phyloP scores from a whole-genome alignment of 2,888 invertebrate species.

The Lepetodrilus schrolli region DNA sequence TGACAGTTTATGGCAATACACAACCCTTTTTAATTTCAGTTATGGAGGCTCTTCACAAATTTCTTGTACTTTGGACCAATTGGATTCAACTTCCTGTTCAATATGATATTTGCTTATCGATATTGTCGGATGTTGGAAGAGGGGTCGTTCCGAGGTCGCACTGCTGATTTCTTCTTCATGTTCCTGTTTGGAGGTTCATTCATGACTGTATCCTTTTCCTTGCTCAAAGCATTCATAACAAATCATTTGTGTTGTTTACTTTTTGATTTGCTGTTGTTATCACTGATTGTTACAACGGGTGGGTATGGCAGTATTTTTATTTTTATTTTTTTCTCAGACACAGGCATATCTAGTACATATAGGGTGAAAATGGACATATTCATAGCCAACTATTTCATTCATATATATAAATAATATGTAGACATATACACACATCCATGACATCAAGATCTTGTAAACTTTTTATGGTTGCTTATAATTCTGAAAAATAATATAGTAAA shows the following conservation, averaged over 20 bases:
- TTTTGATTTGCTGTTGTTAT: no score
- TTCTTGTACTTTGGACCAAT: constrained; percentile 98
- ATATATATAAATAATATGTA: no score
- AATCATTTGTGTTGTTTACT: no score
- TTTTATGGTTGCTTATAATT: no score
- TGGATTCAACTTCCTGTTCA: constrained; percentile 99
- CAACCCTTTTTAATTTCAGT: constrained; percentile 77
- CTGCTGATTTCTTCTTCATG: constrained; percentile 99
- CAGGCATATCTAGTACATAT: no score
- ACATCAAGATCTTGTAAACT: no score
- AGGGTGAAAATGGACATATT: no score
- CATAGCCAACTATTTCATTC: no score
- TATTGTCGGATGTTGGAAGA: constrained; percentile 99
- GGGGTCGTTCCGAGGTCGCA: constrained; percentile 95
- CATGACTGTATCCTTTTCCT: constrained; percentile 89
- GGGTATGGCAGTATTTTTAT: background rate
- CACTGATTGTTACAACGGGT: background rate
- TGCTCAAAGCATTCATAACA: no score
- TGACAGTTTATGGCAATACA: background rate
- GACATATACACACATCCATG: no score
- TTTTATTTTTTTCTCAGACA: no score
- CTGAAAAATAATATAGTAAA: no score
- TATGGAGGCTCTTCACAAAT: constrained; percentile 97
- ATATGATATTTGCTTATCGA: constrained; percentile 98
- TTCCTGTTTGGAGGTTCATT: constrained; percentile 87